phyloP scores from a whole-genome alignment of 30 jellyfish, hydroid and myxozoan species.

The Hydractinia symbiolongicarpus region DNA sequence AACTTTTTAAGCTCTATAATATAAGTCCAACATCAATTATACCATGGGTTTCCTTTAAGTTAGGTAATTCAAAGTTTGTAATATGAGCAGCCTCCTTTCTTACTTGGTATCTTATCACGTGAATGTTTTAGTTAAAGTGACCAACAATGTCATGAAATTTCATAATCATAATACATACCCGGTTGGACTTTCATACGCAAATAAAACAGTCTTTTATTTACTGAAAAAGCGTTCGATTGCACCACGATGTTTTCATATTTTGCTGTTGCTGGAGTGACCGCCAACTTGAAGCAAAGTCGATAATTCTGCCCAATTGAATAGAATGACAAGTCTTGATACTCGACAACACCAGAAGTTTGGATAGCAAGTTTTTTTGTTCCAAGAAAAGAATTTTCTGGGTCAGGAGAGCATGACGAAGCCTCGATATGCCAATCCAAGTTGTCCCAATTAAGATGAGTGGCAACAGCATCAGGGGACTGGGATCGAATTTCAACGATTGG shows the following conservation, averaged over 20 bases:
- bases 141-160: too few relatives aligned
- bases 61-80: too few relatives aligned
- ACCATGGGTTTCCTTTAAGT: too few relatives aligned
- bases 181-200: slow-evolving; percentile 48
- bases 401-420: slow-evolving; percentile 48
- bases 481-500: slow-evolving; percentile 65
- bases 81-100: too few relatives aligned
- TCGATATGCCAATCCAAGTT: slow-evolving; percentile 64
- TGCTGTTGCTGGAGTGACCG: slow-evolving; percentile 39
- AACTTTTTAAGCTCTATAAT: too few relatives aligned
- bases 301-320: slow-evolving; percentile 47
- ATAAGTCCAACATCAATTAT: too few relatives aligned
- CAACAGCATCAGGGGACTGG: slow-evolving; percentile 53
- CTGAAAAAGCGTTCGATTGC: slow-evolving; percentile 50
- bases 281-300: slow-evolving; percentile 37
- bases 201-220: slow-evolving; percentile 52
- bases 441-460: slow-evolving; percentile 58
- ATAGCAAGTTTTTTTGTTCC: slow-evolving; percentile 48
- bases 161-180: background rate
- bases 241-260: slow-evolving; percentile 46
- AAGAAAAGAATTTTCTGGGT: slow-evolving; percentile 31
- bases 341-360: slow-evolving; percentile 51
- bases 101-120: too few relatives aligned
- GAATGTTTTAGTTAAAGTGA: too few relatives aligned
- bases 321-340: slow-evolving; percentile 44